These are phyloP conservation scores for Drosophila burlai DNA, from an alignment of 1,140 invertebrate species.

Conservation along the genomic window DNA sequence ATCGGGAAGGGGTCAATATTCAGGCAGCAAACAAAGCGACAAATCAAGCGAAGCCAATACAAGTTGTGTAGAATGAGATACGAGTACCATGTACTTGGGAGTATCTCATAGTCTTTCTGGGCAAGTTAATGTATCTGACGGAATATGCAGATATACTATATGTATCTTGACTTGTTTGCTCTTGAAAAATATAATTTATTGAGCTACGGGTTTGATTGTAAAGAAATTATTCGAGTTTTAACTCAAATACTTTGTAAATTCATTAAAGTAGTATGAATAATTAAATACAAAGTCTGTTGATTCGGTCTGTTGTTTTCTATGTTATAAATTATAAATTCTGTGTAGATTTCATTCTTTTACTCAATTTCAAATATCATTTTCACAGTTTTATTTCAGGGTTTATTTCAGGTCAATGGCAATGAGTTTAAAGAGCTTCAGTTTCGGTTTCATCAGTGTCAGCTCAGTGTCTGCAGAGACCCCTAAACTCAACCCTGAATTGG, in stretches of 20 bases:
- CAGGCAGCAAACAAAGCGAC: conserved; percentile 16
- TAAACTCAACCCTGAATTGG: conserved; percentile 8
- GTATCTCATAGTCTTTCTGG: neutral
- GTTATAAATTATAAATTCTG: neutral
- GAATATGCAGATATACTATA: neutral
- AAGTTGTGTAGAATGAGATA: neutral
- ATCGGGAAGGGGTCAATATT: conserved; percentile 1
- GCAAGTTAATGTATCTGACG: conserved; percentile 2
- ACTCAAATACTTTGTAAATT: neutral
- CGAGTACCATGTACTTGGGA: neutral
- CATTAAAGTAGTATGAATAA: neutral
- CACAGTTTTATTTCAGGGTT: neutral
- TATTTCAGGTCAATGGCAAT: conserved; percentile 25
- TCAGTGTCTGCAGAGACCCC: neutral
- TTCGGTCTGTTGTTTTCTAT: neutral
- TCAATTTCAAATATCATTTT: neutral
- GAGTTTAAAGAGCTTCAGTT: neutral
- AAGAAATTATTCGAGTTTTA: too few relatives aligned
- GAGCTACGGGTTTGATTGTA: neutral
- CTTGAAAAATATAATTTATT: neutral
- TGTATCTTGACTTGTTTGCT: neutral
- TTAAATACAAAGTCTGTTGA: neutral
- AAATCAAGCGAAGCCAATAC: conserved; percentile 22
- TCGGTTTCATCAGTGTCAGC: conserved; percentile 11
- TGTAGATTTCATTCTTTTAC: neutral